Percentiles rank a stretch among this genome's conserved stretches.
phyloP scores from a whole-genome alignment of 2,888 invertebrate genomes.

The Tubulanus polymorphus region DNA sequence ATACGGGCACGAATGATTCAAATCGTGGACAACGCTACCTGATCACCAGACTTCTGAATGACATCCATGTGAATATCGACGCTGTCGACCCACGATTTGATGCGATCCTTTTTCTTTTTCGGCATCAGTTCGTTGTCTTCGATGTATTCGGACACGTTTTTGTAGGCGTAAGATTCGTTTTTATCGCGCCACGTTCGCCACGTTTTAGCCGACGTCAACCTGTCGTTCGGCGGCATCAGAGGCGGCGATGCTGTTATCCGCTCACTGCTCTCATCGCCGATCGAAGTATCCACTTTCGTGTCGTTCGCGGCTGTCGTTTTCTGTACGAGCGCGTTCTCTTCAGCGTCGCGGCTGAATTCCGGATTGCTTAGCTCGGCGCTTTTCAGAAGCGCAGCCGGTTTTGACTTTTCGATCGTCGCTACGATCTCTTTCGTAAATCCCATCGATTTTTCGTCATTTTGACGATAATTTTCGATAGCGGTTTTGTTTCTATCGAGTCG shows the following conservation, averaged over 20 bases:
- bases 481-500: neutral
- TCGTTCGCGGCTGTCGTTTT: neutral
- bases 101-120: conserved; percentile 35
- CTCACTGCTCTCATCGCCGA: neutral
- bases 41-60: neutral
- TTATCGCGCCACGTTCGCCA: conserved; percentile 43
- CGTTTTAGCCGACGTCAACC: conserved; percentile 27
- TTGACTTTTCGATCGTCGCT: neutral
- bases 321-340: neutral
- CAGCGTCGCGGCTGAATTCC: too few species aligned
- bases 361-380: neutral
- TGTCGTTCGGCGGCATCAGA: neutral
- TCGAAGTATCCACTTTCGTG: neutral
- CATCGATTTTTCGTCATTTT: neutral
- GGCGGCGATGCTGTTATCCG: neutral
- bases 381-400: neutral
- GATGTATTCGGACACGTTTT: conserved; percentile 44
- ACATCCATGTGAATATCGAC: conserved; percentile 22
- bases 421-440: neutral
- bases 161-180: conserved; percentile 46
- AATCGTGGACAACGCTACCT: too few species aligned
- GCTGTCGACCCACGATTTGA: conserved; percentile 36
- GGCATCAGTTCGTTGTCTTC: conserved; percentile 46
- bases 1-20: too few species aligned
- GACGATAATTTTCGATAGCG: neutral